Percentiles rank a stretch among this genome's conserved stretches.
Evolutionary conservation across 1,140 invertebrate species (phyloP).

Genomic region (Drosophila pandora): DNA sequence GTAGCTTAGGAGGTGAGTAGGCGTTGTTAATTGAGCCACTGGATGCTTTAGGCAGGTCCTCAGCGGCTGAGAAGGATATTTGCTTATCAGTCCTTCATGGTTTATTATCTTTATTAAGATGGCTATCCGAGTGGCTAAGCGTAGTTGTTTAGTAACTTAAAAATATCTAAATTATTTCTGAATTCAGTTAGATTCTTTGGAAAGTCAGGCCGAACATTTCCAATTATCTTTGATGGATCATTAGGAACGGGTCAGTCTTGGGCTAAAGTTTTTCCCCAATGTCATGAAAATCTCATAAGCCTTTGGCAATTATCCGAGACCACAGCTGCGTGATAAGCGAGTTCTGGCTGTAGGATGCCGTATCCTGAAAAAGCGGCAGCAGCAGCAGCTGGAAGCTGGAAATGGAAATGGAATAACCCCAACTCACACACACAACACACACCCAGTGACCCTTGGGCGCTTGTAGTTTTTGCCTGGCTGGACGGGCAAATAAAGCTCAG

Average conservation of each 20-base stretch:
- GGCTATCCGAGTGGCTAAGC: neutral
- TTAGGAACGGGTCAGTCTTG: slow-evolving; percentile 28
- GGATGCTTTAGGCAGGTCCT: slow-evolving; percentile 20
- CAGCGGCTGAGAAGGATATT: neutral
- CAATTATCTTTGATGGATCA: slow-evolving; percentile 48
- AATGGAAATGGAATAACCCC: slow-evolving; percentile 30
- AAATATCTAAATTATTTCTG: neutral
- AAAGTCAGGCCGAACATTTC: slow-evolving; percentile 12
- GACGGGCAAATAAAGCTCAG: slow-evolving; percentile 76
- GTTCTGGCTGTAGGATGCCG: slow-evolving; percentile 30
- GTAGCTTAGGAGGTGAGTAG: slow-evolving; percentile 25
- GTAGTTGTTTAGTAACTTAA: neutral
- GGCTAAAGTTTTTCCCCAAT: slow-evolving; percentile 7
- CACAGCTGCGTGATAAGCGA: slow-evolving; percentile 65
- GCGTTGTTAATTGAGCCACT: slow-evolving; percentile 75
- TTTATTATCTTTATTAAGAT: neutral
- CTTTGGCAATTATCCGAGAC: slow-evolving; percentile 53
- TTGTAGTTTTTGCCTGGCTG: slow-evolving; percentile 53
- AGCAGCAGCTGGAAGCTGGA: slow-evolving; percentile 32
- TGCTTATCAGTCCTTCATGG: neutral
- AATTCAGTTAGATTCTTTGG: neutral
- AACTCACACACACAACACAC: slow-evolving; percentile 5
- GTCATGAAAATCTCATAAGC: slow-evolving; percentile 46
- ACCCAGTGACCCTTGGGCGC: slow-evolving; percentile 44
- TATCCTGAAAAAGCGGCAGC: slow-evolving; percentile 27